Percentiles rank a stretch among this genome's conserved stretches.
These are phyloP conservation scores for Camptogramma bilineatum DNA, from an alignment of 2,888 invertebrate species.

Conservation along the genomic window DNA sequence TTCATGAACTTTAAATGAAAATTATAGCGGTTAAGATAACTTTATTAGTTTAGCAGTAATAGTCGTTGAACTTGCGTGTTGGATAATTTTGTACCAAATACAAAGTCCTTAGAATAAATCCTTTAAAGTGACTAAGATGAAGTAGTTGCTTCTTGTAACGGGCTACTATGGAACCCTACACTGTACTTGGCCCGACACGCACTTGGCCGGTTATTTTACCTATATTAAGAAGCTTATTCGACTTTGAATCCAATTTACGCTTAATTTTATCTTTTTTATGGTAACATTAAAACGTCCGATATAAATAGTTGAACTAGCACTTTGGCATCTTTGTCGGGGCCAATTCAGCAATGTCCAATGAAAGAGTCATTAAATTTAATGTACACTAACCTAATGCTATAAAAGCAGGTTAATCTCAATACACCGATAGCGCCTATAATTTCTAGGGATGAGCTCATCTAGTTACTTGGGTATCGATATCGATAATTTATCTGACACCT, in stretches of 20 bases:
- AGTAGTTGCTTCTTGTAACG: too few species aligned
- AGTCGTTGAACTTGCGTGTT: too few species aligned
- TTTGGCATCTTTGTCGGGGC: slow-evolving; percentile 73
- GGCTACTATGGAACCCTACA: too few species aligned
- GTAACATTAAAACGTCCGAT: slow-evolving; percentile 53
- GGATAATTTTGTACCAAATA: too few species aligned
- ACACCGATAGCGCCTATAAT: slow-evolving; percentile 83
- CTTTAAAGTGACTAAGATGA: too few species aligned
- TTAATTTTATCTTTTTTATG: slow-evolving; percentile 27
- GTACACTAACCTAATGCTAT: slow-evolving; percentile 81
- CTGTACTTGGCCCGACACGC: too few species aligned
- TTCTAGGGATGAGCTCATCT: slow-evolving; percentile 57
- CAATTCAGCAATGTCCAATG: slow-evolving; percentile 77
- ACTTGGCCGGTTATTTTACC: too few species aligned
- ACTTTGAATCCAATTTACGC: slow-evolving; percentile 11
- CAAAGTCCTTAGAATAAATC: too few species aligned
- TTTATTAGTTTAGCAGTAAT: too few species aligned
- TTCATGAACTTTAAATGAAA: too few species aligned
- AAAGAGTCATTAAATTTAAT: slow-evolving; percentile 82
- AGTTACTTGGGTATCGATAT: slow-evolving; percentile 37
- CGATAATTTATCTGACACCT: slow-evolving; percentile 1
- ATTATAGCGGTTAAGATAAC: too few species aligned
- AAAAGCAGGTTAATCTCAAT: slow-evolving; percentile 84
- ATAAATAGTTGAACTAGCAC: slow-evolving; percentile 67
- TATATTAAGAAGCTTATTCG: background rate